Conservation (phyloP, 1,140 invertebrate species). For the Eupristina koningsbergeri region DNA sequence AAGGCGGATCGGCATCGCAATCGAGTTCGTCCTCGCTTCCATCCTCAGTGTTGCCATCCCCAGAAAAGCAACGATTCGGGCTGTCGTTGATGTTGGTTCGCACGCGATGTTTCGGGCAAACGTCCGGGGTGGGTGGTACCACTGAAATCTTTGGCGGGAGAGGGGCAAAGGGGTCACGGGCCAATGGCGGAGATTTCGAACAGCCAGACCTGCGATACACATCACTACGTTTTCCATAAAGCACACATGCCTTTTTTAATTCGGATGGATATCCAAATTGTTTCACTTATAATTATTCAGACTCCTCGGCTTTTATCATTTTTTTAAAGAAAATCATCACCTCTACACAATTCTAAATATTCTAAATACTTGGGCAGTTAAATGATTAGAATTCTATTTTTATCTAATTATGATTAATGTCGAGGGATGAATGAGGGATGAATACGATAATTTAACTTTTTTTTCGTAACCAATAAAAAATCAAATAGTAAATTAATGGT, state of each 20-base stretch:
- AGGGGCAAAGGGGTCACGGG: constrained; percentile 72
- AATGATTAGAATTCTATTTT: too few relatives aligned
- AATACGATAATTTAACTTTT: too few relatives aligned
- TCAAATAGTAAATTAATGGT: too few relatives aligned
- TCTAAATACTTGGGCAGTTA: too few relatives aligned
- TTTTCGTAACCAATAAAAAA: too few relatives aligned
- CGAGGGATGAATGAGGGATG: too few relatives aligned
- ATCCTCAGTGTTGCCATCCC: constrained; percentile 69
- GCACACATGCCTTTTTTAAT: constrained; percentile 1
- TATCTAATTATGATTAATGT: too few relatives aligned
- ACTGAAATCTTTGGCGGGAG: constrained; percentile 81
- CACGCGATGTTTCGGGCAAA: constrained; percentile 63
- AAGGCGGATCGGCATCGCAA: constrained; percentile 72
- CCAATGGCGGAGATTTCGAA: constrained; percentile 66
- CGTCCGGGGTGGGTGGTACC: constrained; percentile 82
- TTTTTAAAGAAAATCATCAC: too few relatives aligned
- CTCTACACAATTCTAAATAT: too few relatives aligned
- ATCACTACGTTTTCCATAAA: constrained; percentile 49
- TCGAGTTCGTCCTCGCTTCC: constrained; percentile 71
- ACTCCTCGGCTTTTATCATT: background rate
- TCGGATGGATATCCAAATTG: background rate
- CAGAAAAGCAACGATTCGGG: constrained; percentile 64
- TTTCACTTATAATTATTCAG: background rate
- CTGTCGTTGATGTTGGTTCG: constrained; percentile 65
- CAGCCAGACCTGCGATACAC: constrained; percentile 66